Conservation (phyloP, 2,797 vertebrate species). For the Coreius guichenoti region DNA sequence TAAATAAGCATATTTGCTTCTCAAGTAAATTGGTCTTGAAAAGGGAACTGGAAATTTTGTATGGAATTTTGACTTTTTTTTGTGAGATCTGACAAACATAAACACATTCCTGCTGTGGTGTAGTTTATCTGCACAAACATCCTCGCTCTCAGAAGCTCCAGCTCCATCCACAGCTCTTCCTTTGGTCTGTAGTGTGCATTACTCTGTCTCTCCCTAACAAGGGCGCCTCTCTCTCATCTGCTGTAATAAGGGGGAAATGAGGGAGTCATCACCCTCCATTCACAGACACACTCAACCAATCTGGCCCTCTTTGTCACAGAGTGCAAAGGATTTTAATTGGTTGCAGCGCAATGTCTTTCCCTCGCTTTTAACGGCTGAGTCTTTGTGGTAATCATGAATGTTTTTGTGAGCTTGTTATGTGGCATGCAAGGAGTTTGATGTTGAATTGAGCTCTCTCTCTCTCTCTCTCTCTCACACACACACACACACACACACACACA, state of each 20-base stretch:
- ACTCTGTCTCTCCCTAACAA: conserved; percentile 34
- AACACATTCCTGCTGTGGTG: background rate
- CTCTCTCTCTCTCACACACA: conserved; percentile 3
- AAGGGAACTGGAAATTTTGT: background rate
- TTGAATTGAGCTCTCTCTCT: background rate
- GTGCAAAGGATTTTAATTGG: conserved; percentile 79
- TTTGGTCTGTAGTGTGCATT: conserved; percentile 10
- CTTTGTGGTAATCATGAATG: conserved; percentile 33
- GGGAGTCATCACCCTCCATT: conserved; percentile 77
- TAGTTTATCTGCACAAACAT: no score
- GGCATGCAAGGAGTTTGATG: conserved; percentile 14
- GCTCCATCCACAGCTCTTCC: conserved; percentile 39
- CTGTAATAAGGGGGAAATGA: conserved; percentile 71
- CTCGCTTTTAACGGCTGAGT: background rate
- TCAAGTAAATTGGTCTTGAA: background rate
- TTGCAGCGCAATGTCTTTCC: conserved; percentile 60
- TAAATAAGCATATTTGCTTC: background rate
- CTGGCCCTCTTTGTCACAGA: conserved; percentile 73
- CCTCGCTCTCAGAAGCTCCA: conserved; percentile 10
- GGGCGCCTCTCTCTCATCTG: conserved; percentile 22
- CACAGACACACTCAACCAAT: conserved; percentile 72
- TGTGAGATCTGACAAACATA: background rate
- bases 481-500: background rate
- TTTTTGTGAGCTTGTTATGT: conserved; percentile 45
- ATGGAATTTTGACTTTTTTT: background rate